A percentile compares a stretch with the other conserved stretches of the same genome.
These are phyloP conservation scores for Cheilosia grossa DNA, from an alignment of 2,888 invertebrate species.

Conservation along the genomic window DNA sequence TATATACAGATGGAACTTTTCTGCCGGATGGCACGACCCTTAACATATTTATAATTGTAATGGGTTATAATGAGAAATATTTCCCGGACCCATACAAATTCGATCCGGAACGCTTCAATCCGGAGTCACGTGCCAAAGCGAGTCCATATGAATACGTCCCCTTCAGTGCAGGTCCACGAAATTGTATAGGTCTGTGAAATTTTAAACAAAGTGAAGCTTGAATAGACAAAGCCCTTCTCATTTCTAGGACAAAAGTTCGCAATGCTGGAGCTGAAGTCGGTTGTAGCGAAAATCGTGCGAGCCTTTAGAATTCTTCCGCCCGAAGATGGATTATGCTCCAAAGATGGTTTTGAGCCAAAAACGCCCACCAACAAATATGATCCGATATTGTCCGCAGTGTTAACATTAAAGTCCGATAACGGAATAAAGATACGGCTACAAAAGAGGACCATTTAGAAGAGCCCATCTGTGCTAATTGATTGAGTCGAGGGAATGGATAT, in stretches of 20 bases:
- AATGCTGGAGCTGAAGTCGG: conserved; percentile 85
- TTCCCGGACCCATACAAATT: conserved; percentile 80
- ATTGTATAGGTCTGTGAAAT: conserved; percentile 84
- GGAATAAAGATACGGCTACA: conserved; percentile 83
- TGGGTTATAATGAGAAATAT: conserved; percentile 79
- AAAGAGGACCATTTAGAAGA: background rate
- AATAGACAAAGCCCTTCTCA: conserved; percentile 45
- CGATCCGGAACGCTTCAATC: conserved; percentile 85
- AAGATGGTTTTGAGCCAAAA: conserved; percentile 77
- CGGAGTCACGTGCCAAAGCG: conserved; percentile 78
- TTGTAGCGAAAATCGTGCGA: conserved; percentile 84
- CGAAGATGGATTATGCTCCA: conserved; percentile 78
- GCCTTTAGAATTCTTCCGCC: conserved; percentile 83
- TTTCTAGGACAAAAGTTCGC: conserved; percentile 83
- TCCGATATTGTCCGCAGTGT: conserved; percentile 83
- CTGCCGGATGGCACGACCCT: conserved; percentile 78
- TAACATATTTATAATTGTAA: conserved; percentile 77
- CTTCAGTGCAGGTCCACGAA: conserved; percentile 87
- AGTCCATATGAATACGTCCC: conserved; percentile 85
- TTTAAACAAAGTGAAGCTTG: background rate
- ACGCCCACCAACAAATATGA: conserved; percentile 80
- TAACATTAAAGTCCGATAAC: conserved; percentile 84
- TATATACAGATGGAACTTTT: conserved; percentile 79
- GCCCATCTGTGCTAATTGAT: no score
- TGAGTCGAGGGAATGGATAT: background rate